These are phyloP conservation scores for Mimumesa dahlbomi DNA, from an alignment of 2,888 invertebrate genomes.

Conservation along the genomic window DNA sequence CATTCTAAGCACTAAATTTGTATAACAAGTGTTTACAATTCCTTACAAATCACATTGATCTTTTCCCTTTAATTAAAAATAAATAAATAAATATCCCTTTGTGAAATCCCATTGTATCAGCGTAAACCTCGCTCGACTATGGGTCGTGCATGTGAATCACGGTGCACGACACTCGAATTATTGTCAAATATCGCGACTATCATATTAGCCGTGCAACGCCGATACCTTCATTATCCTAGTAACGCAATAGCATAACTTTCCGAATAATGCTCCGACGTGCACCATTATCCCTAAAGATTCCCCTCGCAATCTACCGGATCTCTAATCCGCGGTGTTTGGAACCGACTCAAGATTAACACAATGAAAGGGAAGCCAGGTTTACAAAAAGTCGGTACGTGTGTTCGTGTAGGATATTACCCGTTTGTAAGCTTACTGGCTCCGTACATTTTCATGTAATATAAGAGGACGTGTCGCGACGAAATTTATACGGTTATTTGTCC, in stretches of 20 bases:
- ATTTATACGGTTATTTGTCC: conserved; percentile 63
- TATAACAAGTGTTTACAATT: too few relatives aligned
- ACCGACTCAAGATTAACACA: conserved; percentile 10
- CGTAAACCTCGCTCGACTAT: not conserved
- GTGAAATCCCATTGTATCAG: too few relatives aligned
- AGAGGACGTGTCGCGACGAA: conserved; percentile 37
- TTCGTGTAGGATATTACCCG: too few relatives aligned
- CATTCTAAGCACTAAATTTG: too few relatives aligned
- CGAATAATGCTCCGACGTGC: conserved; percentile 6
- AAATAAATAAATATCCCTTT: too few relatives aligned
- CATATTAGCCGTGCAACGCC: conserved; percentile 39
- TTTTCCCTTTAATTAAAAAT: too few relatives aligned
- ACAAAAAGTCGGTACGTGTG: too few relatives aligned
- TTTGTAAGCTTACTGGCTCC: too few relatives aligned
- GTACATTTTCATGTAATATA: conserved; percentile 38
- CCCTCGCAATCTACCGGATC: conserved; percentile 14
- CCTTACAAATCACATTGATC: too few relatives aligned
- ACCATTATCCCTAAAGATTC: conserved; percentile 21
- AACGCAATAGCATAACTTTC: conserved; percentile 19
- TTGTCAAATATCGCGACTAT: conserved; percentile 42
- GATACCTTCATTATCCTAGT: conserved; percentile 49
- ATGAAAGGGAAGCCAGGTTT: conserved; percentile 2
- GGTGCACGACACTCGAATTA: conserved; percentile 33
- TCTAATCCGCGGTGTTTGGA: not conserved
- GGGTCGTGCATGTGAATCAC: not conserved